Base-by-base conservation (phyloP, 2,797 vertebrate species). In the Danio jaintianensis region DNA sequence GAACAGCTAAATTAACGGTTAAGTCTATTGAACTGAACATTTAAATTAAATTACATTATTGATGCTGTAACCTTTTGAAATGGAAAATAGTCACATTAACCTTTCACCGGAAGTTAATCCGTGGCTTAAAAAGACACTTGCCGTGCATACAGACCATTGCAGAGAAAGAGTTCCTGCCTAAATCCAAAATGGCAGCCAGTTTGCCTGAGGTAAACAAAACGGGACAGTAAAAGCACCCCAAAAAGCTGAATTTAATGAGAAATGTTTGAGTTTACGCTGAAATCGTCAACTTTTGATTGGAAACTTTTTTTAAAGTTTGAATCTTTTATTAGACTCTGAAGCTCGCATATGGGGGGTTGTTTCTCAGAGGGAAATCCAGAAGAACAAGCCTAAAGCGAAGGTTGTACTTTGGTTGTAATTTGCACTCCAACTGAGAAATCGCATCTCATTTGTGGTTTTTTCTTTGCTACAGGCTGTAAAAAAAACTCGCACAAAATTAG, bases 321-420 rank as follows among this genome's bases (percentile, higher is more conserved):
- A 63, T 29, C 15, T 13, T 53, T 55, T 15, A 7, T 69, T 15
- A 69, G 64, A 10, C 29, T 50, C 66, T 50, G 5, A 68, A 68
- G 38, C 56, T 36, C n/a, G 9, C 1, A 8, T 64, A 10, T 45
- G n/a, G 0, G 12, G 7, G 7, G 22, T 38, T 9, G 0, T 52
- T 50, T 68, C 18, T 15, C 66, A 22, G 4, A 15, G 12, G 18
- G 16, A 15, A 67, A 48, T 67, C 29, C 13, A 48, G 13, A 16
- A 50, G 8, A 8, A 7, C 0, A 4, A 52, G 22, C 47, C 47
- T 11, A 11, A 38, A 64, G 62, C n/a, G 47, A 12, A 69, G 36
- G 13, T 61, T 7, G 10, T 70, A 70, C 70, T 70, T 40, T 70
- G 36, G 13, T 61, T 7, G 10, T 70, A 70, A 70, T 70, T 40